Conservation (phyloP, 2,888 invertebrate species). For the Bimastos eiseni region DNA sequence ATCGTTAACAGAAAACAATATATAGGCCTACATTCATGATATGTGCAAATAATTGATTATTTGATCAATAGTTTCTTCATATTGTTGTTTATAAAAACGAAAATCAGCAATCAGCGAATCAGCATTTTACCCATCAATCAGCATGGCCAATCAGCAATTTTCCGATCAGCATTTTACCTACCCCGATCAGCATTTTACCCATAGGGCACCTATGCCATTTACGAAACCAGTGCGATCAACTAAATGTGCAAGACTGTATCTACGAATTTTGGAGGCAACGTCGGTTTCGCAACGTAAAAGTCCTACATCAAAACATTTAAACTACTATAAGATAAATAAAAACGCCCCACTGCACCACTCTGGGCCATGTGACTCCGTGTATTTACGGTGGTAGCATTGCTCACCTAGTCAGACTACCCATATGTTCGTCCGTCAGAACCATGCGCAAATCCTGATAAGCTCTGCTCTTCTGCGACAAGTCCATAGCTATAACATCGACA, state of each 20-base stretch:
- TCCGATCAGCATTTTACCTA: no score
- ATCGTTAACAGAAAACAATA: no score
- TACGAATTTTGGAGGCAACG: background rate
- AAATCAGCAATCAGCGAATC: no score
- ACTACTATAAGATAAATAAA: background rate
- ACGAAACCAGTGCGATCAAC: no score
- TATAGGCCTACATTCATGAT: no score
- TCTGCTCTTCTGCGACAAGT: constrained; percentile 1
- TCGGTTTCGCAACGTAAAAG: background rate
- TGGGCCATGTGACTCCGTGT: background rate
- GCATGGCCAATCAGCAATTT: no score
- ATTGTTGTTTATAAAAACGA: no score
- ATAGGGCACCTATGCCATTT: no score
- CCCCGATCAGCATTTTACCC: no score
- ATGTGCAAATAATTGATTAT: no score
- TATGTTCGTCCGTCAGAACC: constrained; percentile 25
- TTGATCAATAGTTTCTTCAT: no score
- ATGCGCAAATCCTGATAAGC: background rate
- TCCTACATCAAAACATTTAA: background rate
- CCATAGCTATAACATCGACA: constrained; percentile 5
- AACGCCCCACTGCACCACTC: background rate
- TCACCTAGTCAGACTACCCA: constrained; percentile 15
- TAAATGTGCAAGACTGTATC: background rate
- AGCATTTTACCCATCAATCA: no score
- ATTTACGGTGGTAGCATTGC: background rate